A percentile compares a stretch with the other conserved stretches of the same genome.
Evolutionary conservation across 1,140 invertebrate genomes (phyloP).

Genomic region (Popillia japonica): DNA sequence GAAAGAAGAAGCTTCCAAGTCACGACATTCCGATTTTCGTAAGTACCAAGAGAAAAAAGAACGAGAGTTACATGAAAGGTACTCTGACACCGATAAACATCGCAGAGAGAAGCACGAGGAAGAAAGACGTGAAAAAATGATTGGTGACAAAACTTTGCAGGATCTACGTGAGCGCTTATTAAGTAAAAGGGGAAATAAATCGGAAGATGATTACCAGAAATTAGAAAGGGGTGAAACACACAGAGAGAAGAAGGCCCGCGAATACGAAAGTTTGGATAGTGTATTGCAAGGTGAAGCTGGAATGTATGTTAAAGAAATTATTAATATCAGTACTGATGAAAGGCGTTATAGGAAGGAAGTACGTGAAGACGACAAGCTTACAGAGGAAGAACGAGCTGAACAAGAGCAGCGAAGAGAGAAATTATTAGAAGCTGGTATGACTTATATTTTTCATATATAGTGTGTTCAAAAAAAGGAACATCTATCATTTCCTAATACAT

Average conservation of each 20-base stretch:
- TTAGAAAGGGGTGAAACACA: constrained; percentile 63
- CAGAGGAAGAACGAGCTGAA: constrained; percentile 60
- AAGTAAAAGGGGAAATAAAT: constrained; percentile 68
- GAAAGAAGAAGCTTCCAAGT: constrained; percentile 51
- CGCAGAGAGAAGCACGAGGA: constrained; percentile 67
- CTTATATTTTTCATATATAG: too few species aligned
- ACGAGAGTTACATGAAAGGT: constrained; percentile 52
- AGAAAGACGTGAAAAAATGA: too few species aligned
- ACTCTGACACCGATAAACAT: constrained; percentile 58
- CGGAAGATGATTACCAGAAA: constrained; percentile 61
- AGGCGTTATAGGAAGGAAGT: constrained; percentile 60
- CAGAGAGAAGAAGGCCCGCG: constrained; percentile 59
- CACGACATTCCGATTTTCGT: constrained; percentile 54
- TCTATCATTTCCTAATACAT: too few species aligned
- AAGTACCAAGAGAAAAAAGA: constrained; percentile 63
- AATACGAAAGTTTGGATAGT: constrained; percentile 56
- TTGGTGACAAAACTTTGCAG: constrained; percentile 70
- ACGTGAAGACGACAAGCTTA: constrained; percentile 60
- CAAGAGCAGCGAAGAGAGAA: constrained; percentile 72
- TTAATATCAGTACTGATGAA: constrained; percentile 61
- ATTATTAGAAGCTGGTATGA: constrained; percentile 68
- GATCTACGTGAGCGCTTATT: constrained; percentile 76
- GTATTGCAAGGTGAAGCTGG: constrained; percentile 63
- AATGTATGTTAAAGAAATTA: constrained; percentile 61
- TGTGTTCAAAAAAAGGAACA: too few species aligned